These are phyloP conservation scores for Pseudobourletiella spinata DNA, from an alignment of 1,140 invertebrate species.

Conservation along the genomic window DNA sequence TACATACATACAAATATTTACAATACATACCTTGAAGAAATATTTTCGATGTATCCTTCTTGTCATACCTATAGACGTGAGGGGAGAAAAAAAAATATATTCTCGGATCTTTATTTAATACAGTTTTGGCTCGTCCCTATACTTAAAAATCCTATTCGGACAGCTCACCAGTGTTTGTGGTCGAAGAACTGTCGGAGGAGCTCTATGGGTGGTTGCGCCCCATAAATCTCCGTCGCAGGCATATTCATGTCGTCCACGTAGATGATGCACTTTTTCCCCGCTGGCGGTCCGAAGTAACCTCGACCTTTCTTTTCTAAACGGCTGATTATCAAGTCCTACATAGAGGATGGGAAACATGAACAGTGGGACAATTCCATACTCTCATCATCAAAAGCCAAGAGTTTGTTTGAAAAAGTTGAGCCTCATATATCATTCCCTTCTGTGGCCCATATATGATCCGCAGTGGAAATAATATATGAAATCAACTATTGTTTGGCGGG, in stretches of 20 bases:
- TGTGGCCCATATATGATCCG: too few species aligned
- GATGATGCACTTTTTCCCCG: constrained; percentile 63
- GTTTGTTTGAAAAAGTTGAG: too few species aligned
- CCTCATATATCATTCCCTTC: too few species aligned
- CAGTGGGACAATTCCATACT: too few species aligned
- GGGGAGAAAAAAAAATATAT: too few species aligned
- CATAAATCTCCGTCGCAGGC: constrained; percentile 74
- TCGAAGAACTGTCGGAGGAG: constrained; percentile 79
- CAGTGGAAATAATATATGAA: too few species aligned
- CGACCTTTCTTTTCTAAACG: constrained; percentile 71
- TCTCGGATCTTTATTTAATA: neutral
- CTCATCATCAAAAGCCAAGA: too few species aligned
- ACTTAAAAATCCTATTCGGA: too few species aligned
- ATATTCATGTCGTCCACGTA: constrained; percentile 93
- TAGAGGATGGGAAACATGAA: too few species aligned
- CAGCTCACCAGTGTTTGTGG: constrained; percentile 61
- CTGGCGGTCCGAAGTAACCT: constrained; percentile 69
- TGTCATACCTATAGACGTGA: constrained; percentile 66
- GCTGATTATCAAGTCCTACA: constrained; percentile 65
- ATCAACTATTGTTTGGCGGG: too few species aligned
- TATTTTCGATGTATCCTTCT: constrained; percentile 69
- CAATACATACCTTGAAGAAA: constrained; percentile 46
- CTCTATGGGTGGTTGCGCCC: constrained; percentile 83
- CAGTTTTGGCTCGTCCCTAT: too few species aligned
- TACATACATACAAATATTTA: neutral